Evolutionary conservation across 2,113 vertebrate species (phyloP), one percentile per base, ranked within the genome.

Genomic region (Geothlypis trichas): DNA sequence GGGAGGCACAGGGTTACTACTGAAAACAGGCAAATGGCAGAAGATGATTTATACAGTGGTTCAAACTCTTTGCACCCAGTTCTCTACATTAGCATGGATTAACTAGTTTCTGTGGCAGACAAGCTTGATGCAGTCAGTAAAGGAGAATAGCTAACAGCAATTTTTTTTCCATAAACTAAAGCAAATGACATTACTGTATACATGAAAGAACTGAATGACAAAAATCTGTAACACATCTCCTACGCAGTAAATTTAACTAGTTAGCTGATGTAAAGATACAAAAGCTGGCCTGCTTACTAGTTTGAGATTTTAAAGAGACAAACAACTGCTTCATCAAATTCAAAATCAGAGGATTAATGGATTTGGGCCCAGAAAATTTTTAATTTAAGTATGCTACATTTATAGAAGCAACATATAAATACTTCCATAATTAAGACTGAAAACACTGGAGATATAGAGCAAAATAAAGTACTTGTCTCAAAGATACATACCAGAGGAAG

Each of bases 181-280:
- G 68, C 58, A 95, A 94, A 86, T 86, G 42, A 84, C 57, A 78
- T 18, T 68, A 52, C 41, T 90, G 58, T 46, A 73, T 30, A 55
- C 35, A 55, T 52, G 52, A 93, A 95, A 95, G 67, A 93, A 68
- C 0, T 90, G 83, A 95, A 95, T 93, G 92, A 94, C 86, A 93
- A 90, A 94, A 90, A 68, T 68, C 95, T 61, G 62, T 68, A 92
- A 89, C 62, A 84, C 15, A 67, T 27, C 37, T 89, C 96, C 93
- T 81, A 96, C 66, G 9, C 65, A 54, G 49, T 39, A 84, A 67
- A 72, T 72, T 68, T 68, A 93, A 63, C 73, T 44, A 88, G 44
- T 90, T 87, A 94, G 95, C 69, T 93, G 63, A 95, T 33, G 81
- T n/a, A 63, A 62, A 88, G 52, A 59, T 67, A 90, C 24, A 28